Base-by-base conservation (phyloP, 2,113 vertebrate species). In the Nansenia antarctica region DNA sequence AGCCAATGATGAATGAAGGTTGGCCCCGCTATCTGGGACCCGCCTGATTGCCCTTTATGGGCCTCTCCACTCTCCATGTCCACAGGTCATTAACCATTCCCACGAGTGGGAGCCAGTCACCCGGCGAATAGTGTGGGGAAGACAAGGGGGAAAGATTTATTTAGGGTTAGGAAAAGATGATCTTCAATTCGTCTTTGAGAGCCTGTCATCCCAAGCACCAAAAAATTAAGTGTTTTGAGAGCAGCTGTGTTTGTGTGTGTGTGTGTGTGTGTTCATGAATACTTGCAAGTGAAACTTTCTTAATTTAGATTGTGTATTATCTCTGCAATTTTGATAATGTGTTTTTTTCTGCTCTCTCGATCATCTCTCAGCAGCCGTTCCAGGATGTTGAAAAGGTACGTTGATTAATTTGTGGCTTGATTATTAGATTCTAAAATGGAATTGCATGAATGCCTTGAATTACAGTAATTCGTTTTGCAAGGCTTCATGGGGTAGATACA, bases 321-420 rank as follows among this genome's bases (percentile, higher is more conserved):
- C 35, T 59, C 35, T 62, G 57, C 54, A 29, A n/a, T 11, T 27
- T 58, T 39, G 29, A 67, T 12, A 52, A 47, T 18, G 59, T 67
- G 26, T 47, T 77, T 65, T n/a, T 55, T 1, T 70, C 42, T 60
- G 9, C 20, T 57, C n/a, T 60, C 61, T 65, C n/a, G 64, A 12
- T 69, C 8, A 3, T 58, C 73, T 81, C 60, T 61, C 67, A 78
- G 87, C 90, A 95, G 93, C 87, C 87, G 42, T 92, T 92, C 84
- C 93, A 93, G 67, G 91, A 94, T 12, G 77, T 85, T 45, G 92
- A 94, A 71, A 94, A 96, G 94, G 94, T 95, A 93, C 87, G 93
- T 76, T n/a, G 27, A 69, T 72, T 67, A 55, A 30, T 66, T 18
- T 57, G 11, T n/a, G 7, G 27, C 24, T 72, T 37, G 37, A 57